Conservation (phyloP, 2,113 vertebrate genomes). For the Pseudopipra pipra region DNA sequence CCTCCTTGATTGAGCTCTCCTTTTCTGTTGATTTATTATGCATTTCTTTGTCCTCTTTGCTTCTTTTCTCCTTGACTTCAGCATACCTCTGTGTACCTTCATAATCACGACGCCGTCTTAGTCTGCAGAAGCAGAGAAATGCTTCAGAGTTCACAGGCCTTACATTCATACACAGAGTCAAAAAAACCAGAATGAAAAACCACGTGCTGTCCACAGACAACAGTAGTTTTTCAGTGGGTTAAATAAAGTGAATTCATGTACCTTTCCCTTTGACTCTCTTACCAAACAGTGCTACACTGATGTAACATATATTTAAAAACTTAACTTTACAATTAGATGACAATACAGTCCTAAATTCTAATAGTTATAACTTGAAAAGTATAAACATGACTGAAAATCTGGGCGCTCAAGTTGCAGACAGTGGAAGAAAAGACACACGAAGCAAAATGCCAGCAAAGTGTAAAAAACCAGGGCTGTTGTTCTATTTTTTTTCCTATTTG, state of each 20-base stretch:
- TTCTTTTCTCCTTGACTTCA: constrained; percentile 75
- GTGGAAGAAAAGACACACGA: neutral
- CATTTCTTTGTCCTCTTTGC: constrained; percentile 73
- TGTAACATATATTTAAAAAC: neutral
- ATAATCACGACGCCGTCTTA: constrained; percentile 75
- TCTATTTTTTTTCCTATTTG: neutral
- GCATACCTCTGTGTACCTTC: constrained; percentile 73
- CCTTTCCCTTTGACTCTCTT: neutral
- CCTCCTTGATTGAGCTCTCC: constrained; percentile 62
- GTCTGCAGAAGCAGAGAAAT: constrained; percentile 61
- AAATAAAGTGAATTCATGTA: neutral
- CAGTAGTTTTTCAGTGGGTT: neutral
- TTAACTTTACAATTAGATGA: neutral
- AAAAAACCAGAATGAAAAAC: neutral
- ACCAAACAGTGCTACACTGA: neutral
- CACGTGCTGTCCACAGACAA: neutral
- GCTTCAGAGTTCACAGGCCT: neutral
- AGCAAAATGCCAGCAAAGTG: neutral
- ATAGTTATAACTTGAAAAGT: neutral
- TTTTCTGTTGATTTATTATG: constrained; percentile 65
- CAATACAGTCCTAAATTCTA: neutral
- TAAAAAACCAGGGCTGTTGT: neutral
- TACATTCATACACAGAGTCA: neutral
- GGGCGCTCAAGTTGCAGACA: neutral
- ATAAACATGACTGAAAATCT: neutral